A percentile compares a stretch with the other conserved stretches of the same genome.
These are phyloP conservation scores for Sapajus apella DNA, from an alignment of 2,113 vertebrate species.

Conservation along the genomic window DNA sequence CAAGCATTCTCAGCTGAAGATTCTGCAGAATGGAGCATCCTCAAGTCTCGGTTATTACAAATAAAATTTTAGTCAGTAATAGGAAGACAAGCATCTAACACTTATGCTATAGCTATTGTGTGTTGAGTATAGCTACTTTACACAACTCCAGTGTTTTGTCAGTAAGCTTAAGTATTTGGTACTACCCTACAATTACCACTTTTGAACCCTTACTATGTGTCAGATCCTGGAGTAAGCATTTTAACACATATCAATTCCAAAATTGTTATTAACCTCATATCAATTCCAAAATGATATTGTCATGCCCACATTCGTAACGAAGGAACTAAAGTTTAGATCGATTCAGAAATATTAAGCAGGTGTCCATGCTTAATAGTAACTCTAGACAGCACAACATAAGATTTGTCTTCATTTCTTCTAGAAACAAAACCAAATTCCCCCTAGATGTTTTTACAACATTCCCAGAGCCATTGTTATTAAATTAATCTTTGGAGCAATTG, in stretches of 20 bases:
- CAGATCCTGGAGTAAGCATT: not conserved
- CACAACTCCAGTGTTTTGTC: not conserved
- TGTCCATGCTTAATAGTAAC: not conserved
- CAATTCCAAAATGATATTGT: not conserved
- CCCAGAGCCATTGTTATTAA: not conserved
- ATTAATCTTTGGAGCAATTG: not conserved
- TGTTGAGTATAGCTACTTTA: not conserved
- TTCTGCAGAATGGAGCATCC: not conserved
- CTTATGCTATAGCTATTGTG: not conserved
- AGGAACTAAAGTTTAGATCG: not conserved
- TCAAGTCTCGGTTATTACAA: conserved; percentile 31
- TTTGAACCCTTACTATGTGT: not conserved
- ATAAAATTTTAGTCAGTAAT: not conserved
- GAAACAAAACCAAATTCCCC: not conserved
- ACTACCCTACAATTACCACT: not conserved
- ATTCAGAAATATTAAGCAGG: not conserved
- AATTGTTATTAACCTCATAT: not conserved
- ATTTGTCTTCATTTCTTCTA: not conserved
- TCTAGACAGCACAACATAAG: not conserved
- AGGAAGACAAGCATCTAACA: not conserved
- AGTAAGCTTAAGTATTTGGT: not conserved
- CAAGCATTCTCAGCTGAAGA: not conserved
- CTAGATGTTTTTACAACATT: not conserved
- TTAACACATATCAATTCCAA: not conserved
- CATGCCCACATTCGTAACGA: not conserved